Percentiles rank a stretch among this genome's conserved stretches.
These are phyloP conservation scores for Polyergus mexicanus DNA, from an alignment of 1,140 invertebrate species.

Conservation along the genomic window DNA sequence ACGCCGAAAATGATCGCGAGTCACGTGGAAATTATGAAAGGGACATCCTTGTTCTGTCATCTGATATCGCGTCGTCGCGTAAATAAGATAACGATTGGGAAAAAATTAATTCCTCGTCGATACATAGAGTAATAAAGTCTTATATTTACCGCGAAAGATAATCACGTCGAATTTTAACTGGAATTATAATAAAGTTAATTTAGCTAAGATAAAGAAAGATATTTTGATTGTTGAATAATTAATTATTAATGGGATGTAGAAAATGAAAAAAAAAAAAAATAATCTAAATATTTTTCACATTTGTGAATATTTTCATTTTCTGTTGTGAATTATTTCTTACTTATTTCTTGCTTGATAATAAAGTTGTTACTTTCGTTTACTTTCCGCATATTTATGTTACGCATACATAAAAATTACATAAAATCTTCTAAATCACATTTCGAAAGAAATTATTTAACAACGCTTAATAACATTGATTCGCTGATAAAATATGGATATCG, in stretches of 20 bases:
- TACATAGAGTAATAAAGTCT: background rate
- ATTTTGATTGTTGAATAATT: background rate
- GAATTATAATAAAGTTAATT: background rate
- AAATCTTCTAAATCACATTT: no score
- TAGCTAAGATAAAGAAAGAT: background rate
- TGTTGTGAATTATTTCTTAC: background rate
- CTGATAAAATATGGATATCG: constrained; percentile 42
- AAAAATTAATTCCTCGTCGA: background rate
- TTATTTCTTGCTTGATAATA: background rate
- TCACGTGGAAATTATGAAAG: constrained; percentile 28
- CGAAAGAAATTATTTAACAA: no score
- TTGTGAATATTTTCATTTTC: background rate
- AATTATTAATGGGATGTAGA: background rate
- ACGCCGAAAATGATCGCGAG: constrained; percentile 32
- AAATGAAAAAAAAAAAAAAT: background rate
- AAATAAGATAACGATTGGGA: background rate
- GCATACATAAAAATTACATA: no score
- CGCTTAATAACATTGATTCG: no score
- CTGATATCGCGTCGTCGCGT: no score
- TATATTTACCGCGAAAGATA: background rate
- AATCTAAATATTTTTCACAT: background rate
- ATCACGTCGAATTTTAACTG: background rate
- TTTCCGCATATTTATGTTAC: background rate
- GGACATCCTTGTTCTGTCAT: background rate
- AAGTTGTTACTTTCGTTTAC: background rate